A percentile compares a stretch with the other conserved stretches of the same genome.
Conservation (phyloP, 2,113 vertebrate genomes). For the Gila orcuttii region DNA sequence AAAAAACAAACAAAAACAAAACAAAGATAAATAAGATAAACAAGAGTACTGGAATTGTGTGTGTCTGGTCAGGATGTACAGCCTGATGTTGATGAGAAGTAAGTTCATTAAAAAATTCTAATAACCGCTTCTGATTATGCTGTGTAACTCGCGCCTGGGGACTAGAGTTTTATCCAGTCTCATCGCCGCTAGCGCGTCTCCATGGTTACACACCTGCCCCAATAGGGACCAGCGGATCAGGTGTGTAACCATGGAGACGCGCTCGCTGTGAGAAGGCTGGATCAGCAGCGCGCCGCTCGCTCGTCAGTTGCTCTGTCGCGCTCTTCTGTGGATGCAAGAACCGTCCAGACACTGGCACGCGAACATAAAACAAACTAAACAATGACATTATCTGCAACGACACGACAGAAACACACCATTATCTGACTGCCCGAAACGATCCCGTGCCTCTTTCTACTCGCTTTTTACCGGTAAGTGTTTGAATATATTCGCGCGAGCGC, state of each 20-base stretch:
- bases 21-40: background rate
- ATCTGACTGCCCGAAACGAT: slow-evolving; percentile 70
- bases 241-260: slow-evolving; percentile 63
- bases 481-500: background rate
- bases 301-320: slow-evolving; percentile 5
- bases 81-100: slow-evolving; percentile 37
- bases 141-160: slow-evolving; percentile 20
- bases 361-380: slow-evolving; percentile 63
- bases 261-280: slow-evolving; percentile 41
- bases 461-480: slow-evolving; percentile 67
- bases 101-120: slow-evolving; percentile 49
- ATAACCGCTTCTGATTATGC: slow-evolving; percentile 41
- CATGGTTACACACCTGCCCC: slow-evolving; percentile 20
- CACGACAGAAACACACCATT: slow-evolving; percentile 58
- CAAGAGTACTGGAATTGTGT: background rate
- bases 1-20: background rate
- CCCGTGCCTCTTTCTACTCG: slow-evolving; percentile 60
- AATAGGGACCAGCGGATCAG: slow-evolving; percentile 50
- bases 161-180: background rate
- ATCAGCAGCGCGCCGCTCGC: background rate
- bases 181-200: slow-evolving; percentile 11
- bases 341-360: slow-evolving; percentile 48
- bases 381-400: slow-evolving; percentile 70
- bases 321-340: slow-evolving; percentile 44
- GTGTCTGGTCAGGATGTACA: slow-evolving; percentile 27